Conservation (phyloP, 2,113 vertebrate genomes). For the Puma concolor region DNA sequence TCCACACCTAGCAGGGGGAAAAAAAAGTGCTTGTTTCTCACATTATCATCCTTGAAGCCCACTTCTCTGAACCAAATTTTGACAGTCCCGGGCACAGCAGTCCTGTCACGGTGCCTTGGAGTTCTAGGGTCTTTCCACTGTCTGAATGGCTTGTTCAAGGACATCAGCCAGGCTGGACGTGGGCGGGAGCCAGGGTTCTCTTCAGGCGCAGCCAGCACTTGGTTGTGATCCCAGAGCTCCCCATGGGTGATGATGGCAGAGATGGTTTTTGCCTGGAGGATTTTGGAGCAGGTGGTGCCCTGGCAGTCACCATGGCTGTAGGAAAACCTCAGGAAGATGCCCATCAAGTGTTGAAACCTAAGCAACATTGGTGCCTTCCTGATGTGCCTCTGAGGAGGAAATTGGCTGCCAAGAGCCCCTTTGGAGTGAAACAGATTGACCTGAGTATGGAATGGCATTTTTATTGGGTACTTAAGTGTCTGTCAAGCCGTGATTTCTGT, state of each 20-base stretch:
- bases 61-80: background rate
- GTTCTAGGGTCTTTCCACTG: background rate
- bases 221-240: background rate
- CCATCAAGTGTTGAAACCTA: background rate
- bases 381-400: background rate
- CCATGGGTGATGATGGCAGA: background rate
- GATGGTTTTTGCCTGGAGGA: background rate
- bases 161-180: background rate
- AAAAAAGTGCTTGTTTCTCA: background rate
- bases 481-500: background rate
- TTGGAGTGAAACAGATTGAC: background rate
- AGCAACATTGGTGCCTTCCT: background rate
- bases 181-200: background rate
- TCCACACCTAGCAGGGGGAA: background rate
- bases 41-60: background rate
- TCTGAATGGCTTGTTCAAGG: background rate
- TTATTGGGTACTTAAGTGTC: background rate
- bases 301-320: background rate
- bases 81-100: background rate
- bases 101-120: background rate
- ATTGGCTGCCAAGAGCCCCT: background rate
- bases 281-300: background rate
- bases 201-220: background rate
- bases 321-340: background rate
- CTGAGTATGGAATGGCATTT: background rate